A percentile compares a stretch with the other conserved stretches of the same genome.
Evolutionary conservation across 64 coral and sea anemone species (phyloP).

Genomic region (Astreopora myriophthalma): DNA sequence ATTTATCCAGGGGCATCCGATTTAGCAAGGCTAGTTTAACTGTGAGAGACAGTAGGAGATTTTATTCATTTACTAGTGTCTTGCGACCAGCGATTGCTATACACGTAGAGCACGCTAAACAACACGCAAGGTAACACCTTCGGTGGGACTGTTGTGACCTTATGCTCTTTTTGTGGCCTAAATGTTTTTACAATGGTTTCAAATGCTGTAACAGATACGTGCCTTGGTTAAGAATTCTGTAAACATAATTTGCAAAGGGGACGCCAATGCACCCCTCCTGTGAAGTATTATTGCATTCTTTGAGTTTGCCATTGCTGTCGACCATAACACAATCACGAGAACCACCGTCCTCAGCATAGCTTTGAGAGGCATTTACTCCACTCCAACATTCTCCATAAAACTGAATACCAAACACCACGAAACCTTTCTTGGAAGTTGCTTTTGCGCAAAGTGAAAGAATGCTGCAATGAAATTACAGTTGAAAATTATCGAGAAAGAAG

Average conservation of each 20-base stretch:
- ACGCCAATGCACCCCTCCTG: not conserved
- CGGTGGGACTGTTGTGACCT: too few relatives aligned
- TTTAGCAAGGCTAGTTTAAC: too few relatives aligned
- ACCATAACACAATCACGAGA: not conserved
- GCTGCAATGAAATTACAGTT: not conserved
- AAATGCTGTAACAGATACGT: too few relatives aligned
- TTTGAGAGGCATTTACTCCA: not conserved
- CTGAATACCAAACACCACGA: constrained; percentile 26
- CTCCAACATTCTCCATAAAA: constrained; percentile 66
- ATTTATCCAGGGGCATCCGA: too few relatives aligned
- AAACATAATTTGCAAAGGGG: constrained; percentile 1
- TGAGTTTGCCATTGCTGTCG: not conserved
- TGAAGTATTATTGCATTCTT: constrained; percentile 1
- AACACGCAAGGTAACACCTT: too few relatives aligned
- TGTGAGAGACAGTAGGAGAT: too few relatives aligned
- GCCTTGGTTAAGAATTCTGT: constrained; percentile 2
- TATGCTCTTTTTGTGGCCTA: too few relatives aligned
- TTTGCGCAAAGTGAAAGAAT: not conserved
- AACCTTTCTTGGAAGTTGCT: not conserved
- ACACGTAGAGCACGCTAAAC: too few relatives aligned
- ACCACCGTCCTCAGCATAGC: not conserved
- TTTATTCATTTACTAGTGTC: too few relatives aligned
- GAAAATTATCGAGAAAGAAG: too few relatives aligned
- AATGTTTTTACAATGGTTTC: too few relatives aligned
- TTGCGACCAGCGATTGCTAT: too few relatives aligned